A percentile compares a stretch with the other conserved stretches of the same genome.
These are phyloP conservation scores for Pristionchus exspectatus DNA, from an alignment of 2,888 invertebrate species.

Conservation along the genomic window DNA sequence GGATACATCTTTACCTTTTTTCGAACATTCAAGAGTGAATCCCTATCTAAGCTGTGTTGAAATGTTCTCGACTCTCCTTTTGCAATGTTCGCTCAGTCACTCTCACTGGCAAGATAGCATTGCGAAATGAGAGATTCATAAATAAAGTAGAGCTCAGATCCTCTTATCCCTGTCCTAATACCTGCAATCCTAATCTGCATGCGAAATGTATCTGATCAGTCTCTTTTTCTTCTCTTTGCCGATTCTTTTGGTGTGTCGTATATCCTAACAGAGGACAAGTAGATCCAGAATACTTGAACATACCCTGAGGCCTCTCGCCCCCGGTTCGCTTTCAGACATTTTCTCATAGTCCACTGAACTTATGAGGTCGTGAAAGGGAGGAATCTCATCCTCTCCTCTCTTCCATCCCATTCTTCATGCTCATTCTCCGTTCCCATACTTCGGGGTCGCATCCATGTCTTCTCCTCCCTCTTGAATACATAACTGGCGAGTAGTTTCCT, in stretches of 20 bases:
- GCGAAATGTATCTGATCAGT: not conserved
- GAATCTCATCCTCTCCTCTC: conserved; percentile 8
- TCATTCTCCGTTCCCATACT: conserved; percentile 31
- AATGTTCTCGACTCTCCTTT: no score
- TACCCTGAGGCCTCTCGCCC: conserved; percentile 5
- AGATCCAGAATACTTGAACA: not conserved
- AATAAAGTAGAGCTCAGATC: no score
- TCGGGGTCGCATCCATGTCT: conserved; percentile 29
- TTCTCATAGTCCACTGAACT: conserved; percentile 6
- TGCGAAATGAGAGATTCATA: no score
- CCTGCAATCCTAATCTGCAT: not conserved
- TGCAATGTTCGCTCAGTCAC: no score
- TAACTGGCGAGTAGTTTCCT: conserved; percentile 27
- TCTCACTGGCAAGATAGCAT: no score
- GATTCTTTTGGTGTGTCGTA: not conserved
- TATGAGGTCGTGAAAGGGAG: not conserved
- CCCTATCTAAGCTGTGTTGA: not conserved
- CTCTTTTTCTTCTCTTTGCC: not conserved
- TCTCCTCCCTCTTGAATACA: conserved; percentile 27
- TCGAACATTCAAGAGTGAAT: not conserved
- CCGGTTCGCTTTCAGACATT: not conserved
- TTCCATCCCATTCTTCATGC: not conserved
- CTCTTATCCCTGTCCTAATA: no score
- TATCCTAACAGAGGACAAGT: not conserved
- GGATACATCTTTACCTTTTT: not conserved